These are phyloP conservation scores for Pituophis catenifer DNA, from an alignment of 2,113 vertebrate genomes.

Conservation along the genomic window DNA sequence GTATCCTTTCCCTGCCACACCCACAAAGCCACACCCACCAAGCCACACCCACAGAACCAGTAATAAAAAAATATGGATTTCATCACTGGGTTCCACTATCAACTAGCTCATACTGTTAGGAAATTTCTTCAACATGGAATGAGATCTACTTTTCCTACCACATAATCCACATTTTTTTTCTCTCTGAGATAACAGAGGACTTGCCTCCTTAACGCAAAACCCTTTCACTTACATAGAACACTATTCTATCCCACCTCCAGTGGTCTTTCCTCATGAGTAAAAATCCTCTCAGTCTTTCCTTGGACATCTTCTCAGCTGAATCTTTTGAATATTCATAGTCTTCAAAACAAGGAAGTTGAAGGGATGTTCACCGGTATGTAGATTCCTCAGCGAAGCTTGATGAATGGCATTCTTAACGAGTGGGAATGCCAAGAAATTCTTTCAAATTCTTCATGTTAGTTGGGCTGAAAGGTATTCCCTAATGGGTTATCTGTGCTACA, in stretches of 20 bases:
- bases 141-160: neutral
- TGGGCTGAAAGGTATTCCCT: constrained; percentile 25
- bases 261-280: neutral
- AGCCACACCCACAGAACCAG: too few relatives aligned
- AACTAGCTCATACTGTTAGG: neutral
- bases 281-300: neutral
- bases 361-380: neutral
- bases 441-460: constrained; percentile 15
- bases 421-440: neutral
- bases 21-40: too few relatives aligned
- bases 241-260: neutral
- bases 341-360: neutral
- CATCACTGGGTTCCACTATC: neutral
- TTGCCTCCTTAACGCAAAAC: neutral
- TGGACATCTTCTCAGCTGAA: neutral
- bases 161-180: neutral
- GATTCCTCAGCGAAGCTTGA: neutral
- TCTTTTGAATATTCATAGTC: neutral
- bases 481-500: neutral
- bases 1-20: too few relatives aligned
- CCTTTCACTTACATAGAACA: neutral
- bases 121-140: neutral
- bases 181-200: neutral
- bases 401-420: constrained; percentile 4
- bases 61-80: too few relatives aligned